Evolutionary conservation across 2,888 invertebrate genomes (phyloP), one percentile per base, ranked within the genome.

Genomic region (Yponomeuta plumbellus): DNA sequence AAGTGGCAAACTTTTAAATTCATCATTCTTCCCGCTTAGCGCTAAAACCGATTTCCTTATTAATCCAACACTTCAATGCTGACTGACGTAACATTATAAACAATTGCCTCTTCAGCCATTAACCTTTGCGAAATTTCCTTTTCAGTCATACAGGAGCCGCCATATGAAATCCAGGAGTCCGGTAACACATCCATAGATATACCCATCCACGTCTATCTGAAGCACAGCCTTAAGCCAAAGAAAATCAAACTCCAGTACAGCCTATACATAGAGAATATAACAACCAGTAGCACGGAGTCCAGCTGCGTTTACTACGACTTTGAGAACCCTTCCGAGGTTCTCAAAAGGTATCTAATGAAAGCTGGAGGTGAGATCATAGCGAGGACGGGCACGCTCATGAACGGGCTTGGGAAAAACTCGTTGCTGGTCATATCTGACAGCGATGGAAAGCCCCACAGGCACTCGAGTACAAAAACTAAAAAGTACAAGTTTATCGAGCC

Each of bases 81-180:
- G 44, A 5, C 13, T 52, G 44, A 52, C 10, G 39, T 58, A 39
- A 52, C 44, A 17, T 44, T 44, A 52, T 52, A 2, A 52, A 52
- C 44, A 52, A 52, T 52, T 52, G 44, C 44, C 17, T 44, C 44
- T 44, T 2, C 44, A 52, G 17, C 10, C 44, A 52, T 52, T 52
- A 17, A 52, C 44, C 17, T 52, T 5, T 52, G 17, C 17, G 44
- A 13, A 52, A 58, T 61, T 66, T 66, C 20, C 21, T 84, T 84
- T 52, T 67, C 87, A 91, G 90, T 91, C 69, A 81, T 88, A 70
- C 90, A 89, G 80, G 91, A 88, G 80, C 90, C 91, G 74, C 91
- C 91, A 70, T 91, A 90, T 80, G 91, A 91, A 80, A 89, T 91
- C 72, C 86, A 89, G 79, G 91, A 91, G 77, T 88, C 91, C 52